These are phyloP conservation scores for Gallinago undulata DNA, from an alignment of 2,113 vertebrate genomes.

Conservation along the genomic window DNA sequence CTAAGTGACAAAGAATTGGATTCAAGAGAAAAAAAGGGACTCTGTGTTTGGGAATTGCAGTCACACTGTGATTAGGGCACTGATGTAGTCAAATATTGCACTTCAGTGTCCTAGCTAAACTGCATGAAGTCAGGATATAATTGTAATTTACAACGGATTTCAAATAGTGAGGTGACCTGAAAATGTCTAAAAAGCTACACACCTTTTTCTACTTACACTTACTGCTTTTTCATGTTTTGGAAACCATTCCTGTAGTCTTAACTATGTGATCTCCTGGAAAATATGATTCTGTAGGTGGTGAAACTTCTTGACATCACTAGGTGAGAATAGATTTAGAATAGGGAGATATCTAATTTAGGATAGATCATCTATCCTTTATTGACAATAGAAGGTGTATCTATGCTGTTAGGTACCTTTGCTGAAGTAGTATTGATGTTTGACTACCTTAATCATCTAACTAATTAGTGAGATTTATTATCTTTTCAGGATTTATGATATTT, in stretches of 20 bases:
- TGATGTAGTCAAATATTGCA: not conserved
- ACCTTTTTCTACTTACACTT: not conserved
- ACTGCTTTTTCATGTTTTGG: not conserved
- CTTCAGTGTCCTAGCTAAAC: not conserved
- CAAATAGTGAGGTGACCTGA: not conserved
- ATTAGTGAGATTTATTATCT: not conserved
- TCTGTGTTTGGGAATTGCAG: not conserved
- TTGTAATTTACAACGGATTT: not conserved
- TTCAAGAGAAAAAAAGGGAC: not conserved
- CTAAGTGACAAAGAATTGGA: not conserved
- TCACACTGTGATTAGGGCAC: not conserved
- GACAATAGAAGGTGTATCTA: not conserved
- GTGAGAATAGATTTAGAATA: not conserved
- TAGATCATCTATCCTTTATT: not conserved
- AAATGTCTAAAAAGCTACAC: not conserved
- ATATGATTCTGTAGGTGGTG: not conserved
- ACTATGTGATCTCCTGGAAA: not conserved
- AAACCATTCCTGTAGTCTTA: not conserved
- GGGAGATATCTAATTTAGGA: not conserved
- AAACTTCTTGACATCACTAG: not conserved
- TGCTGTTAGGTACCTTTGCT: not conserved
- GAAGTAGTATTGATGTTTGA: not conserved
- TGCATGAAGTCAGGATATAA: not conserved
- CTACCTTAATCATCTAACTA: not conserved
- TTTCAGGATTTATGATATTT: not conserved